Percentiles rank a stretch among this genome's conserved stretches.
phyloP scores from a whole-genome alignment of 2,888 invertebrate species.

The Ennomos fuscantarius region DNA sequence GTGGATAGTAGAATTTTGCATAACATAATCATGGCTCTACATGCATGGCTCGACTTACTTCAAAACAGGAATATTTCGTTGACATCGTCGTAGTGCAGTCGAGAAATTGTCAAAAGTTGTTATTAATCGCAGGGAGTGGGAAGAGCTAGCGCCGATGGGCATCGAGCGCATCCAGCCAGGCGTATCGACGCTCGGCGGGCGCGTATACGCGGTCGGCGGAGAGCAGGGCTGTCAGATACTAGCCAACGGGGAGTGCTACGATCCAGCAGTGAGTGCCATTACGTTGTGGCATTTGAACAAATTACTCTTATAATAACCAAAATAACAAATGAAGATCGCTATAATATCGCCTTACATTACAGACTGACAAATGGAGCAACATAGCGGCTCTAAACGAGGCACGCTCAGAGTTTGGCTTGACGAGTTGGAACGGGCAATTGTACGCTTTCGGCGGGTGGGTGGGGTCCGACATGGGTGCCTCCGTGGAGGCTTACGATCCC shows the following conservation, averaged over 20 bases:
- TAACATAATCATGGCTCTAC: no score
- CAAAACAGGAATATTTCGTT: no score
- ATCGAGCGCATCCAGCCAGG: constrained; percentile 95
- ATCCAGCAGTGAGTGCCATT: constrained; percentile 84
- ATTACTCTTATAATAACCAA: no score
- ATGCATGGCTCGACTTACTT: no score
- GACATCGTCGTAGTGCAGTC: no score
- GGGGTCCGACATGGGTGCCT: constrained; percentile 94
- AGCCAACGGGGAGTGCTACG: constrained; percentile 94
- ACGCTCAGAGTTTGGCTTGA: constrained; percentile 95
- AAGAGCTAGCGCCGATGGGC: constrained; percentile 91
- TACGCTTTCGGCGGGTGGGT: constrained; percentile 98
- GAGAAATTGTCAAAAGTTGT: neutral
- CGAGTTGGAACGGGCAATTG: constrained; percentile 92
- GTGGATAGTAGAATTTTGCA: no score
- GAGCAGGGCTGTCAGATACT: constrained; percentile 95
- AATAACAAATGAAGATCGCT: no score
- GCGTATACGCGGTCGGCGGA: constrained; percentile 96
- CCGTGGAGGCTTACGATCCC: constrained; percentile 95
- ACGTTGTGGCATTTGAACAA: no score
- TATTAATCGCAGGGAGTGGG: constrained; percentile 88
- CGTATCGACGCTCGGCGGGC: constrained; percentile 92
- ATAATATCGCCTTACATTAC: constrained; percentile 2
- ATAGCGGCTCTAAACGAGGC: constrained; percentile 92
- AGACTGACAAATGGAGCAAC: constrained; percentile 85